Evolutionary conservation across 2,797 vertebrate species (phyloP).

Genomic region (Hippopotamyrus pictus): DNA sequence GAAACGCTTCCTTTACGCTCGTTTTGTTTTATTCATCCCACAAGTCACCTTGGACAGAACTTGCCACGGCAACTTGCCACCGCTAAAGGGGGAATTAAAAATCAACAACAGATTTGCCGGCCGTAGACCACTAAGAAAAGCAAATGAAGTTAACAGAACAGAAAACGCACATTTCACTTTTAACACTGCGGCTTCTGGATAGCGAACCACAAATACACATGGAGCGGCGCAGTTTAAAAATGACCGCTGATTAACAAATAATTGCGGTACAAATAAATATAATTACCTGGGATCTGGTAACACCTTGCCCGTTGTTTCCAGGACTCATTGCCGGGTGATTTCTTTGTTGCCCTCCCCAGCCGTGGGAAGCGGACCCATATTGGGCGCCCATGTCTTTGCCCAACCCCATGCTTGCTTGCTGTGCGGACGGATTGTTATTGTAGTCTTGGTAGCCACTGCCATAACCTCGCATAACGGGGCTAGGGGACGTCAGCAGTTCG

Average conservation of each 20-base stretch:
- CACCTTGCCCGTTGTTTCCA: constrained; percentile 63
- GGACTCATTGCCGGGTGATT: constrained; percentile 78
- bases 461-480: constrained; percentile 83
- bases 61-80: constrained; percentile 7
- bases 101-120: background rate
- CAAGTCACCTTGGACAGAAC: constrained; percentile 59
- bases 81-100: background rate
- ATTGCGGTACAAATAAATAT: background rate
- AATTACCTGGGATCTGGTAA: constrained; percentile 76
- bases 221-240: background rate
- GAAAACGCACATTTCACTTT: background rate
- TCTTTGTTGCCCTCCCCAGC: constrained; percentile 79
- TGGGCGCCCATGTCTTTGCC: constrained; percentile 75
- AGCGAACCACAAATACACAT: background rate
- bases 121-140: background rate
- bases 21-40: constrained; percentile 45
- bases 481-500: constrained; percentile 83
- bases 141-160: background rate
- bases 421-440: constrained; percentile 57
- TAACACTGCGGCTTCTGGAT: background rate
- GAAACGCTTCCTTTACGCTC: background rate
- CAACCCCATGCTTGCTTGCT: constrained; percentile 60
- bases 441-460: constrained; percentile 76
- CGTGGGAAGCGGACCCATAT: constrained; percentile 70
- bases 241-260: background rate